Base-by-base conservation (phyloP, 2,113 vertebrate genomes). In the Pedionomus torquatus region DNA sequence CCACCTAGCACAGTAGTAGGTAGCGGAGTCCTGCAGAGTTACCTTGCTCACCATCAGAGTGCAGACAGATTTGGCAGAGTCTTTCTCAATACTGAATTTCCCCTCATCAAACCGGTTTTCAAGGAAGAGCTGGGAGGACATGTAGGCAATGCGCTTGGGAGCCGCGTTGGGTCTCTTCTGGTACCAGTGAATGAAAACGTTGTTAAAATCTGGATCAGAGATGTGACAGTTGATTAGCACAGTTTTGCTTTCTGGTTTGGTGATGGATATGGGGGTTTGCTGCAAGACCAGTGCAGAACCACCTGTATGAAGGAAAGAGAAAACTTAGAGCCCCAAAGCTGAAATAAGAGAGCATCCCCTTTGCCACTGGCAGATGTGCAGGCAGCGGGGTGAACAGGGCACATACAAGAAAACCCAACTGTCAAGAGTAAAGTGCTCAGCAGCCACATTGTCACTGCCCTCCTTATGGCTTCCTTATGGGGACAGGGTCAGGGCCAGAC, bases 1-100 rank as follows among this genome's bases (percentile, higher is more conserved):
- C 95, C 95, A 97, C 9, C 6, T 61, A 14, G 93, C 83, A 1
- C 96, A 97, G 71, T 89, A 97, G 51, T 96, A 97, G 15, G 55
- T 91, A 7, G 61, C 84, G 0, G 52, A n/a, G 6, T 95, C 96
- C 9, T 66, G 66, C 28, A 13, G 71, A 0, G 12, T 41, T 23
- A 93, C 31, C 39, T 64, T 96, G 52, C 12, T 92, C 30, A 95
- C 66, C 26, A 18, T 90, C 71, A 95, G 63, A 26, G 49, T 90
- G 57, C 66, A 92, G 75, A 83, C 3, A 10, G 79, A 76, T 60
- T 58, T 88, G 15, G 31, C 3, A 17, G 4, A 7, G 21, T 90
- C 75, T 46, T 92, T 92, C 35, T 80, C 44, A 2, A 83, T 11
- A 18, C 39, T 60, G 8, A 95, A 88, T 24, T 94, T 90, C 23